Conservation (phyloP, 2,797 vertebrate species). For the Spheniscus humboldti region DNA sequence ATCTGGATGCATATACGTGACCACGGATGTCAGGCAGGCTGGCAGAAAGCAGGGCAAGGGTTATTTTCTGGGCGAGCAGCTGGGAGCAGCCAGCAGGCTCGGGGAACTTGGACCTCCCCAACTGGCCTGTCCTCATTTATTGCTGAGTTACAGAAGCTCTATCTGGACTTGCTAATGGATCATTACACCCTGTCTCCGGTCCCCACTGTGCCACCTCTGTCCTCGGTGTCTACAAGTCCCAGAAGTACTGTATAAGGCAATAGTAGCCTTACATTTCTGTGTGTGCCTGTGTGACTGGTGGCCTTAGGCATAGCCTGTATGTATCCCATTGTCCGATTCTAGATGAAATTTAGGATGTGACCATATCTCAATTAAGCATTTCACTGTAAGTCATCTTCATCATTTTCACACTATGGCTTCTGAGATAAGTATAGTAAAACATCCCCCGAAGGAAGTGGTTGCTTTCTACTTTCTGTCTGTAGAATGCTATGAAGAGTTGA, state of each 20-base stretch:
- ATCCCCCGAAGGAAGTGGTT: neutral
- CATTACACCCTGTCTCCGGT: neutral
- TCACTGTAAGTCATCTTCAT: neutral
- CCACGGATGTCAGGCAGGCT: neutral
- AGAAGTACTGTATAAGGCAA: neutral
- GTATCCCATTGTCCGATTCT: neutral
- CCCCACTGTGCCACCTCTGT: neutral
- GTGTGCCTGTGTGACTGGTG: neutral
- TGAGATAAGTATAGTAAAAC: neutral
- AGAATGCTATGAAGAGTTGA: neutral
- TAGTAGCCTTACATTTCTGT: neutral
- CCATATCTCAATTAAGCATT: neutral
- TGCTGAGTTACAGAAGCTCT: neutral
- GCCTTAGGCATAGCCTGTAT: neutral
- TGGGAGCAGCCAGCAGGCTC: neutral
- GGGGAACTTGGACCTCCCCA: neutral
- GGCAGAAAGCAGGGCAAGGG: neutral
- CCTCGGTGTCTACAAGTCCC: too few relatives aligned
- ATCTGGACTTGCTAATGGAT: accelerated
- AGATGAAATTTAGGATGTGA: neutral
- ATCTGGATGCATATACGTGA: neutral
- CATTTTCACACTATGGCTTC: neutral
- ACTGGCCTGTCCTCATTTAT: neutral
- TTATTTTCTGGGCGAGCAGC: neutral
- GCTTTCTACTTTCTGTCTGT: neutral